Conservation (phyloP, 2,113 vertebrate species). For the Rhea pennata region DNA sequence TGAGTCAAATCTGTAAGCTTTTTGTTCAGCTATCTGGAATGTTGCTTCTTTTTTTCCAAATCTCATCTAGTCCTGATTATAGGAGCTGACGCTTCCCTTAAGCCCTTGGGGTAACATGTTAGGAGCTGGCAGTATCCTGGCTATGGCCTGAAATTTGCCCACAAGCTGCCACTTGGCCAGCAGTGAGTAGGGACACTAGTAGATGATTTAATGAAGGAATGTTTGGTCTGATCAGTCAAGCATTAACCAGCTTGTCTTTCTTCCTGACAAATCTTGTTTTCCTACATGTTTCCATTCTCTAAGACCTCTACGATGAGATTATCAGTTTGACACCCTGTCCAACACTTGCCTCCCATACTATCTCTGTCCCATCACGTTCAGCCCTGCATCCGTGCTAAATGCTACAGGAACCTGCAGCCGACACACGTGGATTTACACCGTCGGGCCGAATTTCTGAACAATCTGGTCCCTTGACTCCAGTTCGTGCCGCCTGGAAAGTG, state of each 20-base stretch:
- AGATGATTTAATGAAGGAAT: neutral
- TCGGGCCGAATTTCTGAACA: neutral
- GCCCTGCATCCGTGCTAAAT: neutral
- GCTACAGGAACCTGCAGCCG: rapidly evolving
- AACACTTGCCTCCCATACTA: neutral
- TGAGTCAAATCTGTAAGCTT: neutral
- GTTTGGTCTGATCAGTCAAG: neutral
- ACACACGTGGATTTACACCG: neutral
- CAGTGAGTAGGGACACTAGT: neutral
- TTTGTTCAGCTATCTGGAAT: neutral
- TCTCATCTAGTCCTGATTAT: neutral
- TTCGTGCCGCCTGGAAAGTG: neutral
- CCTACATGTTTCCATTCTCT: neutral
- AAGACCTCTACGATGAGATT: neutral
- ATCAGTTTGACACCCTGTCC: neutral
- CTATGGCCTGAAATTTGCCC: neutral
- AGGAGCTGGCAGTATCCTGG: neutral
- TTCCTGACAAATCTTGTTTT: neutral
- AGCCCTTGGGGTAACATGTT: neutral
- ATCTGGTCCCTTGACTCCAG: neutral
- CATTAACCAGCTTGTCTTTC: neutral
- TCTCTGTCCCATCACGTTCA: neutral
- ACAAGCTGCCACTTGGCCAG: neutral
- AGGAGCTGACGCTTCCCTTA: neutral
- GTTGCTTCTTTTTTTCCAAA: neutral